These are phyloP conservation scores for Boloria euphrosyne DNA, from an alignment of 2,888 invertebrate species.

Conservation along the genomic window DNA sequence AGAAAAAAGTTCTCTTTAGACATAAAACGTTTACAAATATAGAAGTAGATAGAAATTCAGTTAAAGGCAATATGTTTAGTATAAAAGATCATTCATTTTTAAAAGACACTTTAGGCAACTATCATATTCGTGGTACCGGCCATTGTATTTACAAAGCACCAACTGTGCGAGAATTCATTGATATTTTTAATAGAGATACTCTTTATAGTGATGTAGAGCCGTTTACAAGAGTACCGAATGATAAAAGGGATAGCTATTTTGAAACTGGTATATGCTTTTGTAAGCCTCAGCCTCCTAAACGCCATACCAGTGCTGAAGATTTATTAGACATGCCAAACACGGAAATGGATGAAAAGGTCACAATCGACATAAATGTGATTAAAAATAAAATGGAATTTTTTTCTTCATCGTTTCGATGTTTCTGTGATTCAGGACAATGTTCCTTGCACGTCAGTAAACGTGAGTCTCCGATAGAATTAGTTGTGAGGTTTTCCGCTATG, in stretches of 20 bases:
- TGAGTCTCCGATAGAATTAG: constrained; percentile 55
- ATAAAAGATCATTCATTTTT: constrained; percentile 64
- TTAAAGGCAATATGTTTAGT: constrained; percentile 59
- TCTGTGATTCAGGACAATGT: constrained; percentile 69
- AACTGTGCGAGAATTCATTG: constrained; percentile 71
- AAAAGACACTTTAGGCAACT: constrained; percentile 70
- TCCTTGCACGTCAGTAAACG: constrained; percentile 64
- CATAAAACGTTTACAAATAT: constrained; percentile 78
- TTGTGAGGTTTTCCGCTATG: constrained; percentile 73
- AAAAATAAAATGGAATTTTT: constrained; percentile 57
- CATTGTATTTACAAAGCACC: constrained; percentile 76
- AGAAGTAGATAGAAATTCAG: constrained; percentile 69
- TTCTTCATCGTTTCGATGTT: constrained; percentile 71
- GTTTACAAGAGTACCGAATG: constrained; percentile 58
- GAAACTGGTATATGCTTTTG: constrained; percentile 80
- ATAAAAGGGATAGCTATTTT: constrained; percentile 65
- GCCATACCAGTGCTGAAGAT: constrained; percentile 75
- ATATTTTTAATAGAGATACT: constrained; percentile 75
- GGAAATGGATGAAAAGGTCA: constrained; percentile 56
- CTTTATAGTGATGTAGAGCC: constrained; percentile 62
- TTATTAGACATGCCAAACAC: constrained; percentile 57
- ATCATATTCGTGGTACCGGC: constrained; percentile 76
- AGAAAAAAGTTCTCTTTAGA: constrained; percentile 71
- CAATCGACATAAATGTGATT: constrained; percentile 60
- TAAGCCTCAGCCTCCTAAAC: constrained; percentile 65